Conservation (phyloP, 1,140 invertebrate genomes). For the Melipona quadrifasciata region DNA sequence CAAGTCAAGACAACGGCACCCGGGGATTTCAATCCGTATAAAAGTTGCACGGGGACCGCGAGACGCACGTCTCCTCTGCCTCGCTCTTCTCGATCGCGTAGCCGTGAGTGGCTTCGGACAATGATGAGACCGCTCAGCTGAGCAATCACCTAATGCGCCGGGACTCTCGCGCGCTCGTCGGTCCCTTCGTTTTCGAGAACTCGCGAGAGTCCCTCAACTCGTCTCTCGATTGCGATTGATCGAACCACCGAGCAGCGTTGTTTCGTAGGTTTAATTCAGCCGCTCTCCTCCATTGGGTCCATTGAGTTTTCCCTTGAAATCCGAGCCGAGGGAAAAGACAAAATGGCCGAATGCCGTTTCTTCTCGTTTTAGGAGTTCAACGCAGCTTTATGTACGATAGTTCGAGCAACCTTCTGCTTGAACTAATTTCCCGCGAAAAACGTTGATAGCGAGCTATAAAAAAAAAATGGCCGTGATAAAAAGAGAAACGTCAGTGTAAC, state of each 20-base stretch:
- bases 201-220: background rate
- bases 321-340: no score
- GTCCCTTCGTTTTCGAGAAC: background rate
- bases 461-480: background rate
- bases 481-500: background rate
- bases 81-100: background rate
- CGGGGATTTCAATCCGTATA: constrained; percentile 54
- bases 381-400: no score
- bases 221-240: background rate
- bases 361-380: no score
- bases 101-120: constrained; percentile 24
- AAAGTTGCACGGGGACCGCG: constrained; percentile 52
- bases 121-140: constrained; percentile 36
- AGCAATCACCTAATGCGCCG: constrained; percentile 71
- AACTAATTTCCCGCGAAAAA: background rate
- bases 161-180: background rate
- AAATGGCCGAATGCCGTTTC: no score
- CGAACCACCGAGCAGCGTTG: background rate
- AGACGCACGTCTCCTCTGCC: constrained; percentile 12
- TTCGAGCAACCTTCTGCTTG: no score
- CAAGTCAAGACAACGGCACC: constrained; percentile 11
- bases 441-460: background rate
- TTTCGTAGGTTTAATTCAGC: background rate
- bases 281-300: no score
- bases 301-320: no score